Conservation (phyloP, 1,140 invertebrate genomes). For the Laupala kohalensis region DNA sequence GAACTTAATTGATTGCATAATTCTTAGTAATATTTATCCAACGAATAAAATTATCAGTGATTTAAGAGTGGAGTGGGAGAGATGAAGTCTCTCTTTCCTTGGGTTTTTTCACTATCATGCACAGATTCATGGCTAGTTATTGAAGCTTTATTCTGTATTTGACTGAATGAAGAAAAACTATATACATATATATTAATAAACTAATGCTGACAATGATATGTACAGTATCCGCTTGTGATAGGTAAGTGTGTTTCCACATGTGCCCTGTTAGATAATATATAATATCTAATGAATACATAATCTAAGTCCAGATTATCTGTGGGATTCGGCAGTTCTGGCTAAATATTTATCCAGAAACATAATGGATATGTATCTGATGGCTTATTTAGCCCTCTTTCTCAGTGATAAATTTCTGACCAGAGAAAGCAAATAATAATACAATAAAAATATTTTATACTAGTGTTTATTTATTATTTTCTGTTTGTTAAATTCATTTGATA, state of each 20-base stretch:
- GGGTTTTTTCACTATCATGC: no score
- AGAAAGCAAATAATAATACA: not conserved
- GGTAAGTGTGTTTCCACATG: not conserved
- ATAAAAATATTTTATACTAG: not conserved
- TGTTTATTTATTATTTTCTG: not conserved
- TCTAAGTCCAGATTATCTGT: not conserved
- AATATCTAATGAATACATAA: not conserved
- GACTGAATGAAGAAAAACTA: not conserved
- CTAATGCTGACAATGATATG: not conserved
- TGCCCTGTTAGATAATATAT: not conserved
- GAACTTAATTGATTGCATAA: conserved; percentile 13
- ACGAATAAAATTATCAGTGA: not conserved
- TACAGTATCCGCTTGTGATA: not conserved
- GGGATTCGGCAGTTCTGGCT: not conserved
- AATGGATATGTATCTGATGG: not conserved
- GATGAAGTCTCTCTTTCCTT: no score
- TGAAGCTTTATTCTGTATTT: not conserved
- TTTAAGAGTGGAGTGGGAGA: no score
- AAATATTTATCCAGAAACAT: not conserved
- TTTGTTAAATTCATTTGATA: no score
- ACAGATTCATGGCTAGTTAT: not conserved
- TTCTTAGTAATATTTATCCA: not conserved
- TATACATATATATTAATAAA: not conserved
- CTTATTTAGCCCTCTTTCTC: not conserved
- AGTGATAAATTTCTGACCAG: not conserved